Evolutionary conservation across 2,888 invertebrate genomes (phyloP).

Genomic region (Tineola bisselliella): DNA sequence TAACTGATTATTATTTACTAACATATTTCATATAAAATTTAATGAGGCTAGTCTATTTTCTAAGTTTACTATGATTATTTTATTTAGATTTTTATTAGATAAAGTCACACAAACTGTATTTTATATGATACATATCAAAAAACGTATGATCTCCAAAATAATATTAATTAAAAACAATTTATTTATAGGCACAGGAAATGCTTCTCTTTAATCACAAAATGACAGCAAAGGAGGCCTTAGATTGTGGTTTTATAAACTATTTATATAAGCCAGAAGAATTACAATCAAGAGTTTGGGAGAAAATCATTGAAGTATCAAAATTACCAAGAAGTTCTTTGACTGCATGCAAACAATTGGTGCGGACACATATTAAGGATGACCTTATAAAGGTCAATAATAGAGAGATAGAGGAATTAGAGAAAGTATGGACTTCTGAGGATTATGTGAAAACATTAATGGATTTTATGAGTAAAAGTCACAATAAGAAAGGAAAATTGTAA

Average conservation of each 20-base stretch:
- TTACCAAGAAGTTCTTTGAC: constrained; percentile 69
- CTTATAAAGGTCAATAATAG: constrained; percentile 73
- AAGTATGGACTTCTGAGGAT: constrained; percentile 74
- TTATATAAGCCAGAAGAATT: constrained; percentile 75
- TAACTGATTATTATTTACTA: no score
- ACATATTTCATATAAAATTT: no score
- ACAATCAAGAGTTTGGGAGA: constrained; percentile 68
- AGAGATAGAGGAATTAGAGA: constrained; percentile 74
- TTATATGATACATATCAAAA: no score
- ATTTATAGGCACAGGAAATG: constrained; percentile 67
- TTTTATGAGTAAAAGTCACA: constrained; percentile 14
- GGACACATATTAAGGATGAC: constrained; percentile 64
- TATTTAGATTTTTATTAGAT: no score
- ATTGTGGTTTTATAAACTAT: constrained; percentile 81
- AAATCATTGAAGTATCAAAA: constrained; percentile 62
- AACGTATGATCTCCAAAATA: no score
- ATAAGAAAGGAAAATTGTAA: constrained; percentile 5
- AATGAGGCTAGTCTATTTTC: no score
- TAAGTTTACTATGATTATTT: no score
- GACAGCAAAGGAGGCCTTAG: constrained; percentile 79
- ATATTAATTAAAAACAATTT: constrained; percentile 3
- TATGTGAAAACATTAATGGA: constrained; percentile 33
- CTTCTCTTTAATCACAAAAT: constrained; percentile 79
- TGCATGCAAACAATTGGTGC: constrained; percentile 76
- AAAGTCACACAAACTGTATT: no score